phyloP scores from a whole-genome alignment of 2,113 vertebrate species.

The Pseudolaguvia tuberculata region DNA sequence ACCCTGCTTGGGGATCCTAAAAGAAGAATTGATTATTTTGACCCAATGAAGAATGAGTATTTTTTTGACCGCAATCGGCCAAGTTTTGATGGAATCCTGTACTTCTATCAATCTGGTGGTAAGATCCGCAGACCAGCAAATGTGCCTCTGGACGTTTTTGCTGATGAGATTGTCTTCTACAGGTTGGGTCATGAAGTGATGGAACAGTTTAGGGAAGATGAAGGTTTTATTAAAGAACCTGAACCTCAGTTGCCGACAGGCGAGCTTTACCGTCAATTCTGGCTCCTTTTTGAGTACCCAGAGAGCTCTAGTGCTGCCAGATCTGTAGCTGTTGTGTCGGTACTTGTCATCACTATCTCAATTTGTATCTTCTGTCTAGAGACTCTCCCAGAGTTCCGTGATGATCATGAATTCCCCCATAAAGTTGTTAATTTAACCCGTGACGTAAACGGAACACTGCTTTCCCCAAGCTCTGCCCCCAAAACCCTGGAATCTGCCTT shows the following conservation, averaged over 20 bases:
- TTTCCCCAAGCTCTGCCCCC: slow-evolving; percentile 46
- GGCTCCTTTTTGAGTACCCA: slow-evolving; percentile 94
- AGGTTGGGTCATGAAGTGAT: slow-evolving; percentile 88
- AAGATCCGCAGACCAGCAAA: slow-evolving; percentile 89
- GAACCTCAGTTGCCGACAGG: slow-evolving; percentile 84
- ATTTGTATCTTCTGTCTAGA: slow-evolving; percentile 96
- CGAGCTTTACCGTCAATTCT: slow-evolving; percentile 88
- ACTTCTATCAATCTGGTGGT: slow-evolving; percentile 93
- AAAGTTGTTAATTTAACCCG: slow-evolving; percentile 60
- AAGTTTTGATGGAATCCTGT: slow-evolving; percentile 96
- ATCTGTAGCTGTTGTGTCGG: slow-evolving; percentile 85
- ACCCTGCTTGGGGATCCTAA: slow-evolving; percentile 85
- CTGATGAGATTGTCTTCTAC: slow-evolving; percentile 93
- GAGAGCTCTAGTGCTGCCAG: slow-evolving; percentile 91
- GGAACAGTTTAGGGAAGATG: slow-evolving; percentile 92
- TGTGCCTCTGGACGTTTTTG: slow-evolving; percentile 88
- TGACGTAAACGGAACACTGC: slow-evolving; percentile 45
- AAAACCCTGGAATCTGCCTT: slow-evolving; percentile 67
- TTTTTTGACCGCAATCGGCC: slow-evolving; percentile 96
- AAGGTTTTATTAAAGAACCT: slow-evolving; percentile 90
- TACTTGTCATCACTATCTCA: slow-evolving; percentile 91
- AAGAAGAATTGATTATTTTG: slow-evolving; percentile 88
- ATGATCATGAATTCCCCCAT: slow-evolving; percentile 63
- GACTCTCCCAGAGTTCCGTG: slow-evolving; percentile 90
- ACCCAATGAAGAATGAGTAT: slow-evolving; percentile 94